Conservation (phyloP, 2,113 vertebrate species). For the Gadus chalcogrammus region DNA sequence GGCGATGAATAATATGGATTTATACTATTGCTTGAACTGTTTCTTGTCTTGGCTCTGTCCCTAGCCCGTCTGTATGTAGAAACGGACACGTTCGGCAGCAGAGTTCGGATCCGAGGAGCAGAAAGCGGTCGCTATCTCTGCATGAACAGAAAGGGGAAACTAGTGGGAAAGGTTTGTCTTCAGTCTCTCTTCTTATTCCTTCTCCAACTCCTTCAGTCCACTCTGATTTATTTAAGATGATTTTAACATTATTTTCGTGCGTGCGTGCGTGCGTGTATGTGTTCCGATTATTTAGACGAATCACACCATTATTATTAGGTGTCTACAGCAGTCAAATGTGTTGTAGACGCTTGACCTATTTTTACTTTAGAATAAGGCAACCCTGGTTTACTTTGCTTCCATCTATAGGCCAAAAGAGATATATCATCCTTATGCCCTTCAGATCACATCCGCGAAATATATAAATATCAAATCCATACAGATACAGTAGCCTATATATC, state of each 20-base stretch:
- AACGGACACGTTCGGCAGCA: conserved; percentile 88
- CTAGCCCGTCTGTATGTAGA: conserved; percentile 89
- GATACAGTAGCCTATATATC: background rate
- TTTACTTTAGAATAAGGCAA: too few relatives aligned
- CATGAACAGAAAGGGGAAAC: conserved; percentile 86
- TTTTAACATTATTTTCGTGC: background rate
- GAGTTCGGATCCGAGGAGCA: conserved; percentile 86
- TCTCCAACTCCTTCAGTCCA: background rate
- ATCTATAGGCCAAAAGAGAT: too few relatives aligned
- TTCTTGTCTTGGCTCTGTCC: conserved; percentile 8
- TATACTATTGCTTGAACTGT: background rate
- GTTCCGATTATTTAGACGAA: background rate
- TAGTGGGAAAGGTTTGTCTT: conserved; percentile 81
- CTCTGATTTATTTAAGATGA: background rate
- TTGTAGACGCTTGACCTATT: too few relatives aligned
- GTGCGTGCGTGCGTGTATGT: too few relatives aligned
- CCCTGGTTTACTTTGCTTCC: too few relatives aligned
- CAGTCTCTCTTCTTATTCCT: background rate
- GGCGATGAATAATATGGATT: background rate
- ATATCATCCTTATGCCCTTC: too few relatives aligned
- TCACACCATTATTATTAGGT: background rate
- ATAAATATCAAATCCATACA: too few relatives aligned
- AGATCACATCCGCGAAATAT: background rate
- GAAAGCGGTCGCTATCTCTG: conserved; percentile 89
- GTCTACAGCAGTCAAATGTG: too few relatives aligned